Conservation (phyloP, 2,888 invertebrate species). For the Prostheceraeus crozeri region DNA sequence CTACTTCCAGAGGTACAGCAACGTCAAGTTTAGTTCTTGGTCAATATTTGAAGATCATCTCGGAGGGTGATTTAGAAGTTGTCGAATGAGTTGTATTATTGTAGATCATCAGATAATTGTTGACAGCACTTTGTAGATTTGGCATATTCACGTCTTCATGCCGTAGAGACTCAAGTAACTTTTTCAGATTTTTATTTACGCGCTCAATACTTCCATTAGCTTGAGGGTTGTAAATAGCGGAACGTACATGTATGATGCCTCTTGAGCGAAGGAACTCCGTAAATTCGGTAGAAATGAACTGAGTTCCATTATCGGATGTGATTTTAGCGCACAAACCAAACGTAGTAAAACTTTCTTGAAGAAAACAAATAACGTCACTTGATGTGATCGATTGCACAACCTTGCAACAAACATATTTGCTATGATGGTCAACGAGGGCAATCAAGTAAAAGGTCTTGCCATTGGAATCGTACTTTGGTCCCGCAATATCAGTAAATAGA, state of each 20-base stretch:
- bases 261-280: slow-evolving; percentile 8
- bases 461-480: slow-evolving; percentile 24
- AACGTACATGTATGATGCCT: slow-evolving; percentile 28
- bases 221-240: slow-evolving; percentile 33
- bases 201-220: slow-evolving; percentile 23
- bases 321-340: slow-evolving; percentile 18
- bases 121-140: slow-evolving; percentile 19
- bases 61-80: slow-evolving; percentile 10
- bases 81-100: slow-evolving; percentile 19
- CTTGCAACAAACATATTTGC: slow-evolving; percentile 22
- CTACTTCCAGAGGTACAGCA: slow-evolving; percentile 3
- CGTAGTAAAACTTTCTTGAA: neutral
- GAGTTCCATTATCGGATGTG: slow-evolving; percentile 20
- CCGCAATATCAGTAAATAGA: slow-evolving; percentile 21
- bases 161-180: neutral
- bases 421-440: slow-evolving; percentile 26
- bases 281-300: slow-evolving; percentile 17
- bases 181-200: slow-evolving; percentile 24
- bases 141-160: neutral
- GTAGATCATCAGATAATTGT: slow-evolving; percentile 19
- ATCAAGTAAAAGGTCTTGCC: slow-evolving; percentile 24
- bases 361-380: slow-evolving; percentile 1
- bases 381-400: slow-evolving; percentile 18
- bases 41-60: slow-evolving; percentile 24
- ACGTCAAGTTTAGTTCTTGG: slow-evolving; percentile 23